A percentile compares a stretch with the other conserved stretches of the same genome.
These are phyloP conservation scores for Danionella cerebrum DNA, from an alignment of 2,113 vertebrate genomes.

Conservation along the genomic window DNA sequence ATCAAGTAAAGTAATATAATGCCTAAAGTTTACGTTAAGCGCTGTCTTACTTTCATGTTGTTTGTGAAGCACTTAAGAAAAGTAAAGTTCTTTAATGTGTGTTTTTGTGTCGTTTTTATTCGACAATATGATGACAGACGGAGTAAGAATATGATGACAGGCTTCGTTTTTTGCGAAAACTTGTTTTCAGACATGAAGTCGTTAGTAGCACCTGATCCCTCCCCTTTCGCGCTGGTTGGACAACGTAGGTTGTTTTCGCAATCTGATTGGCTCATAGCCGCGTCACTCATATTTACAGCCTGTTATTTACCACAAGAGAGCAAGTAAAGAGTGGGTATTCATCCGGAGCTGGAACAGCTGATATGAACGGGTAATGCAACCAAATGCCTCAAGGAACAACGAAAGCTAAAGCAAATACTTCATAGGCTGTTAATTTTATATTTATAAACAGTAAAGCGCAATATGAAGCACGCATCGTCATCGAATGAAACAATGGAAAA, in stretches of 20 bases:
- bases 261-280: conserved; percentile 33
- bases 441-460: conserved; percentile 34
- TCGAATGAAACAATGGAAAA: conserved; percentile 56
- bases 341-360: conserved; percentile 56
- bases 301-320: conserved; percentile 63
- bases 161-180: conserved; percentile 15
- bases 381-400: conserved; percentile 55
- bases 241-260: conserved; percentile 43
- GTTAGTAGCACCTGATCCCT: conserved; percentile 22
- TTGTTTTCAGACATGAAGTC: conserved; percentile 42
- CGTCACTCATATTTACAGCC: conserved; percentile 45
- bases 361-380: conserved; percentile 33
- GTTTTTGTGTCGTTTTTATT: too few species aligned
- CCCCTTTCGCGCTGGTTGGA: conserved; percentile 42
- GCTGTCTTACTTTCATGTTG: background rate
- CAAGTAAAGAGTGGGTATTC: conserved; percentile 44
- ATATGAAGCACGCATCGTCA: conserved; percentile 65
- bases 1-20: background rate
- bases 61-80: background rate
- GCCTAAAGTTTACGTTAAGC: too few species aligned
- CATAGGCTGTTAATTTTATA: background rate
- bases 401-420: conserved; percentile 24
- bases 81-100: too few species aligned
- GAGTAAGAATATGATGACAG: background rate
- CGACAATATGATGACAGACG: too few species aligned